Conservation (phyloP, 2,113 vertebrate genomes). For the Odocoileus virginianus region DNA sequence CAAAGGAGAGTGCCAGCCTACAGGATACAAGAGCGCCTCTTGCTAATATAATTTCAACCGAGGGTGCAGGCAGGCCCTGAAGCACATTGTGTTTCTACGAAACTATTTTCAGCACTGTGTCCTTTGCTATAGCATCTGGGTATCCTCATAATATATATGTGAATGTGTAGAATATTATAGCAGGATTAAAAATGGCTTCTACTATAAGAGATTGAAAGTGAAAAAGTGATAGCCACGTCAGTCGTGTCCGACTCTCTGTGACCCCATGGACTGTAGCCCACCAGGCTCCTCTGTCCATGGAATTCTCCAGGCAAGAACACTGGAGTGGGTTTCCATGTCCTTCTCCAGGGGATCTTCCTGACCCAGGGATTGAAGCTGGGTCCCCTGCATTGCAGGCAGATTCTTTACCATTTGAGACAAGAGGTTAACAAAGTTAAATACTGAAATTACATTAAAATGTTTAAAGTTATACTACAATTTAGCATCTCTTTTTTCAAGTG, state of each 20-base stretch:
- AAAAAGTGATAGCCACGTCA: neutral
- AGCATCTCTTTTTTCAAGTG: neutral
- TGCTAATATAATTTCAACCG: neutral
- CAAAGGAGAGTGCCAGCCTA: neutral
- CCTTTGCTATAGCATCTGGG: neutral
- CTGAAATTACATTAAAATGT: neutral
- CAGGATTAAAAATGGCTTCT: neutral
- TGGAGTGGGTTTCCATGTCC: neutral
- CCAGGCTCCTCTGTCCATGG: neutral
- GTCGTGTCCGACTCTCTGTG: neutral
- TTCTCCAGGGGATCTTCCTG: neutral
- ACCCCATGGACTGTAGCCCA: neutral
- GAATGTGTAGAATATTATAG: neutral
- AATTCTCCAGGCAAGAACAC: neutral
- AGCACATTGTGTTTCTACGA: neutral
- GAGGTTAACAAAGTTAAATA: neutral
- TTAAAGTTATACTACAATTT: neutral
- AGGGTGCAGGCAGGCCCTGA: neutral
- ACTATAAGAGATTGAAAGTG: neutral
- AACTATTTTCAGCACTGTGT: neutral
- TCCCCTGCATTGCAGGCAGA: neutral
- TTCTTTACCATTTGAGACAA: neutral
- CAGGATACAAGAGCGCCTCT: neutral
- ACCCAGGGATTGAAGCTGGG: neutral
- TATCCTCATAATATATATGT: neutral